These are phyloP conservation scores for Apeltes quadracus DNA, from an alignment of 2,113 vertebrate genomes.

Conservation along the genomic window DNA sequence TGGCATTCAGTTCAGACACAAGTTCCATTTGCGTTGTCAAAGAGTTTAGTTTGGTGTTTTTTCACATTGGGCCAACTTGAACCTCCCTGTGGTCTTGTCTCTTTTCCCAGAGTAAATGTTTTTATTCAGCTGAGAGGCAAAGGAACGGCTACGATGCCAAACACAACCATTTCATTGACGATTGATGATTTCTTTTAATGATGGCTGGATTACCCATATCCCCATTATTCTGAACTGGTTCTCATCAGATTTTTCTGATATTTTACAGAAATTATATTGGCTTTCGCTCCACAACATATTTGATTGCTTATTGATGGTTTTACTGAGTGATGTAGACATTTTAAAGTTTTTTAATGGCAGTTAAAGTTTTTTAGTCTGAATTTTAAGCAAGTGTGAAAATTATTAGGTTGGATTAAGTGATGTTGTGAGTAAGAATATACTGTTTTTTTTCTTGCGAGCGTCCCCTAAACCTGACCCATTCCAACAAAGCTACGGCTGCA, in stretches of 20 bases:
- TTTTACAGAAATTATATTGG: constrained; percentile 12
- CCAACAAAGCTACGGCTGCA: constrained; percentile 5
- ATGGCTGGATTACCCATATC: background rate
- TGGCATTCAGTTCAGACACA: background rate
- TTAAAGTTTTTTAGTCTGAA: constrained; percentile 41
- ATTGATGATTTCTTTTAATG: background rate
- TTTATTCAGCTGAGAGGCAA: background rate
- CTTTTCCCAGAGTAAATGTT: background rate
- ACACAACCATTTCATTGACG: background rate
- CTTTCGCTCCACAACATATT: constrained; percentile 23
- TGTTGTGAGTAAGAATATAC: constrained; percentile 47
- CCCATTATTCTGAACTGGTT: background rate
- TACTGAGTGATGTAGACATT: constrained; percentile 23
- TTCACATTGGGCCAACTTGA: constrained; percentile 4
- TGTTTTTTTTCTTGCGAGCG: constrained; percentile 17
- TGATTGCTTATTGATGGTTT: constrained; percentile 25
- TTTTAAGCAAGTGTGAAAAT: constrained; percentile 41
- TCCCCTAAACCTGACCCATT: constrained; percentile 14
- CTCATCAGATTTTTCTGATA: background rate
- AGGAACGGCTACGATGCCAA: background rate
- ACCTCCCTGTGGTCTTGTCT: constrained; percentile 43
- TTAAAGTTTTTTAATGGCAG: constrained; percentile 9
- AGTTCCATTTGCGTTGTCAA: constrained; percentile 7
- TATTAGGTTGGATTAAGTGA: constrained; percentile 52
- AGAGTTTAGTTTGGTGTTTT: background rate